Evolutionary conservation across 2,888 invertebrate species (phyloP).

Genomic region (Molanna angustata): DNA sequence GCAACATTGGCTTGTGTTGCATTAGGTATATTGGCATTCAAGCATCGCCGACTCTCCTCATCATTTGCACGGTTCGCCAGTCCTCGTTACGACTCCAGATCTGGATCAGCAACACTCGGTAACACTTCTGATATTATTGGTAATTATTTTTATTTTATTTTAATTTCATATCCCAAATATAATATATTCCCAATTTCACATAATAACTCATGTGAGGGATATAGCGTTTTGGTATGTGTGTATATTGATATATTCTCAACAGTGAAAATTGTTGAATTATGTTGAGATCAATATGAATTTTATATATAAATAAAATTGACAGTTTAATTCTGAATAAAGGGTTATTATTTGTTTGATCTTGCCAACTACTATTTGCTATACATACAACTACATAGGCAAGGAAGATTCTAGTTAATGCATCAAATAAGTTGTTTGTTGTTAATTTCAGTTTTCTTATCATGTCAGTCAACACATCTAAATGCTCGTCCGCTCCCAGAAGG

Average conservation of each 20-base stretch:
- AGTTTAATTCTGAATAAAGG: too few species aligned
- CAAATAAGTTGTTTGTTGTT: too few species aligned
- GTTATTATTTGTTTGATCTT: too few species aligned
- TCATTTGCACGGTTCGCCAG: constrained; percentile 80
- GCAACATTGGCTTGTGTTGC: constrained; percentile 54
- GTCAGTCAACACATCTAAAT: too few species aligned
- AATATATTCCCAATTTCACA: neutral
- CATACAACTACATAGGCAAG: too few species aligned
- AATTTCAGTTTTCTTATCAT: too few species aligned
- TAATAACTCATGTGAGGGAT: neutral
- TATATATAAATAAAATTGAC: too few species aligned
- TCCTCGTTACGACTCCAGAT: constrained; percentile 81
- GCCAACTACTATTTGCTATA: too few species aligned
- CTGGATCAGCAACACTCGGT: constrained; percentile 82
- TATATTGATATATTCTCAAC: neutral
- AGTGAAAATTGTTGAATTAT: neutral
- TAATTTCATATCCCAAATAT: too few species aligned
- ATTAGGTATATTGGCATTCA: constrained; percentile 60
- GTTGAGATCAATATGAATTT: neutral
- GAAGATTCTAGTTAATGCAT: too few species aligned
- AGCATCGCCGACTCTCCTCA: constrained; percentile 71
- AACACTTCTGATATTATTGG: constrained; percentile 43
- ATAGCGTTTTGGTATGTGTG: neutral
- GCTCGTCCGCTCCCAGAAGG: too few species aligned
- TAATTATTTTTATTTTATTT: constrained; percentile 11